phyloP scores from a whole-genome alignment of 53 echinoderm and acorn worm genomes.

The Holothuria scabra region DNA sequence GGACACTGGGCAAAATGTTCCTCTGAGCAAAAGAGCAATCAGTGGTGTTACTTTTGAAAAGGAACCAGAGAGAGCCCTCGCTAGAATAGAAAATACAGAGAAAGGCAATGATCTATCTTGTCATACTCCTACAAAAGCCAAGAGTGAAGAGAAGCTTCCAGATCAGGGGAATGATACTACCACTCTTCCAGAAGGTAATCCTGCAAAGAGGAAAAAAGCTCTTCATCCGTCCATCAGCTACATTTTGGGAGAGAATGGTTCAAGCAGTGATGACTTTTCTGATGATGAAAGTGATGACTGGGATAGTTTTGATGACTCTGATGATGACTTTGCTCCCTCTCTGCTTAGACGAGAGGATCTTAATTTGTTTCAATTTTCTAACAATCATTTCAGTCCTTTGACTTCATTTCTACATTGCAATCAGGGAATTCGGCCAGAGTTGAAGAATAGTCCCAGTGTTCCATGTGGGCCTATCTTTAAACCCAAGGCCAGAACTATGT shows the following conservation, averaged over 20 bases:
- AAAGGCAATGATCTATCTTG: too few species aligned
- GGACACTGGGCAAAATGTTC: neutral
- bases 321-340: constrained; percentile 10
- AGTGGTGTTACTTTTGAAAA: too few species aligned
- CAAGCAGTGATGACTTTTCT: constrained; percentile 1
- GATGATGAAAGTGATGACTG: constrained; percentile 52
- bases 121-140: too few species aligned
- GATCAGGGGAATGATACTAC: too few species aligned
- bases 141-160: too few species aligned
- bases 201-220: constrained; percentile 23
- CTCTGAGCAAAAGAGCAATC: too few species aligned
- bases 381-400: constrained; percentile 7
- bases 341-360: neutral
- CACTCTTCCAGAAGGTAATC: neutral
- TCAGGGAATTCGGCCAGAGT: neutral
- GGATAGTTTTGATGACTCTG: constrained; percentile 48
- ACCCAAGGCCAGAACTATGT: constrained; percentile 31
- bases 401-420: neutral
- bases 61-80: too few species aligned
- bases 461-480: constrained; percentile 45
- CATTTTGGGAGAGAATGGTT: constrained; percentile 12
- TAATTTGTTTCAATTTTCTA: constrained; percentile 19
- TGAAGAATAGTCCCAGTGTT: constrained; percentile 28
- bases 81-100: too few species aligned
- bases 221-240: constrained; percentile 42